Evolutionary conservation across 2,888 invertebrate genomes (phyloP).

Genomic region (Phorcus lineatus): DNA sequence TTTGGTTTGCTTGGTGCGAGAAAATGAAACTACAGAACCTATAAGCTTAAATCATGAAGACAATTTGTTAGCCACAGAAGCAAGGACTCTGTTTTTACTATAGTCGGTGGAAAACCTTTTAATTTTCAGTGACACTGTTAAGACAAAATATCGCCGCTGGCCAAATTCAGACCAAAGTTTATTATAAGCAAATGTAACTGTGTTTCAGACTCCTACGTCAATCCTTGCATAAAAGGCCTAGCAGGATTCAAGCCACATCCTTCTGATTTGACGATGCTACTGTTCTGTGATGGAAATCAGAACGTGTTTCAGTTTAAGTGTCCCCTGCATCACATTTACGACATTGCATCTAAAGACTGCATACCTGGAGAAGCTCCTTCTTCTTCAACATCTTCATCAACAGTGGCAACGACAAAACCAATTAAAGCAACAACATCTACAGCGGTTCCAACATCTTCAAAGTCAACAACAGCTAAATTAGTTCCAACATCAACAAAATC

Average conservation of each 20-base stretch:
- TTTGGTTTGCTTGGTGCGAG: no score
- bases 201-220: background rate
- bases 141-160: no score
- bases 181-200: no score
- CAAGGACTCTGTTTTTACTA: no score
- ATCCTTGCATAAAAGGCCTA: background rate
- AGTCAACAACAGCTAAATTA: background rate
- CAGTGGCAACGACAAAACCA: constrained; percentile 2
- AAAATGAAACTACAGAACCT: no score
- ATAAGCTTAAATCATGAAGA: no score
- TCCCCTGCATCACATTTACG: constrained; percentile 32
- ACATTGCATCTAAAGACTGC: constrained; percentile 2
- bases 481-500: no score
- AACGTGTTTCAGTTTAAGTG: constrained; percentile 42
- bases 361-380: constrained; percentile 21
- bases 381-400: constrained; percentile 11
- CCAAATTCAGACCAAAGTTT: no score
- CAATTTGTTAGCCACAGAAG: no score
- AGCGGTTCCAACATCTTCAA: constrained; percentile 13
- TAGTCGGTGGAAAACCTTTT: no score
- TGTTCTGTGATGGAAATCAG: constrained; percentile 41
- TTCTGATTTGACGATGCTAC: constrained; percentile 22
- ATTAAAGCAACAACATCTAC: constrained; percentile 9
- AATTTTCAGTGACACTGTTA: no score
- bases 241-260: background rate